These are phyloP conservation scores for Cerastoderma edule DNA, from an alignment of 2,888 invertebrate genomes.

Conservation along the genomic window DNA sequence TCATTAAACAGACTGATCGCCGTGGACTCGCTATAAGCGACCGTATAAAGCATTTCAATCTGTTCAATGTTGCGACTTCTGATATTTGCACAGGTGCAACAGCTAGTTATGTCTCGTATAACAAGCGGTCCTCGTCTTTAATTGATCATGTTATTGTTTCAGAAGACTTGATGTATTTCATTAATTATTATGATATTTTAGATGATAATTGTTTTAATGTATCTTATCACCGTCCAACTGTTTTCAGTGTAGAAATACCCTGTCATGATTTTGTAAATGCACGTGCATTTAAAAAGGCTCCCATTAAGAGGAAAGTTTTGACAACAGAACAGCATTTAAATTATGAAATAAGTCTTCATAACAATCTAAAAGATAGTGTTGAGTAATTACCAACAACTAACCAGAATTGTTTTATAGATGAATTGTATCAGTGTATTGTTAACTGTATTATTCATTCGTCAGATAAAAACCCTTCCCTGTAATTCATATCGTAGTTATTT, in stretches of 20 bases:
- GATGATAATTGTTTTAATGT: constrained; percentile 29
- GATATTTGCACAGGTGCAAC: not conserved
- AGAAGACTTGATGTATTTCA: not conserved
- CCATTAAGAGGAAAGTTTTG: constrained; percentile 8
- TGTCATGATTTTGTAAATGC: too few relatives aligned
- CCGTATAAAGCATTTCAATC: not conserved
- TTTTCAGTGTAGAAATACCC: not conserved
- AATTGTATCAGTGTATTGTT: constrained; percentile 5
- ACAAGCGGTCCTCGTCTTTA: not conserved
- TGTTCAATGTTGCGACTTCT: not conserved
- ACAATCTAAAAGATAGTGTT: not conserved
- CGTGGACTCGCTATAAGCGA: too few relatives aligned
- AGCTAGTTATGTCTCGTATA: constrained; percentile 2
- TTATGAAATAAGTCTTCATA: not conserved
- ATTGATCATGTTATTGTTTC: constrained; percentile 25
- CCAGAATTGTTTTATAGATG: not conserved
- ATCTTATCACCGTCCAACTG: constrained; percentile 11
- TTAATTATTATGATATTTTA: not conserved
- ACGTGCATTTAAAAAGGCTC: not conserved
- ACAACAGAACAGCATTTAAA: not conserved
- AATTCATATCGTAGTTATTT: constrained; percentile 2
- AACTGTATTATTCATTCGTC: not conserved
- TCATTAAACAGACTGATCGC: too few relatives aligned
- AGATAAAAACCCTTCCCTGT: not conserved
- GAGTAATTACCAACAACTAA: not conserved